Conservation (phyloP, 2,113 vertebrate genomes). For the Colius striatus region DNA sequence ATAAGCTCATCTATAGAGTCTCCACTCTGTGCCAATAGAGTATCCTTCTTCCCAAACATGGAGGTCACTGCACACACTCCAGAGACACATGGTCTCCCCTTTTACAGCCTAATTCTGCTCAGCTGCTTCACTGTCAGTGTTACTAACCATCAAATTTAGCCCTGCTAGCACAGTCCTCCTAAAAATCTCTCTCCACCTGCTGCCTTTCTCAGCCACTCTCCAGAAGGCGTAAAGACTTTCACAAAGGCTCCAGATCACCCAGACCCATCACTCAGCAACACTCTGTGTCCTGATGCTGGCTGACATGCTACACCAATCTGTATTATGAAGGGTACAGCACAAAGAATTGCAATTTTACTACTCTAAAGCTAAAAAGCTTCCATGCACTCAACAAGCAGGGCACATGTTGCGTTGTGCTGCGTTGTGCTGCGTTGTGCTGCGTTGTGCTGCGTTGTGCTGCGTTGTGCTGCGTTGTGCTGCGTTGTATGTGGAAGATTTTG, state of each 20-base stretch:
- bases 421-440: too few relatives aligned
- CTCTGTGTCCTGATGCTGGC: background rate
- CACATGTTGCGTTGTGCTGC: too few relatives aligned
- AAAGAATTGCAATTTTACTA: background rate
- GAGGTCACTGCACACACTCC: background rate
- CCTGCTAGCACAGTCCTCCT: background rate
- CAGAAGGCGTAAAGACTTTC: background rate
- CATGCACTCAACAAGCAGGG: background rate
- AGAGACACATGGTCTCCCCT: background rate
- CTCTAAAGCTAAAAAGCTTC: background rate
- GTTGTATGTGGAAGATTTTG: background rate
- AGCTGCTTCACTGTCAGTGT: background rate
- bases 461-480: too few relatives aligned
- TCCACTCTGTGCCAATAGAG: background rate
- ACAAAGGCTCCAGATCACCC: background rate
- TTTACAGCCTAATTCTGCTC: background rate
- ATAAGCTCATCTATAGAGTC: background rate
- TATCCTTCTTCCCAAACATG: background rate
- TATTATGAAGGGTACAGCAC: background rate
- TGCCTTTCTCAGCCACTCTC: background rate
- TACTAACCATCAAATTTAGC: background rate
- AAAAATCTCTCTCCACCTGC: background rate
- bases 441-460: too few relatives aligned
- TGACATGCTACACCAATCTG: background rate
- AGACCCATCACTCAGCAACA: background rate